phyloP scores from a whole-genome alignment of 2,888 invertebrate genomes.

The Hypselothyrea guttata region DNA sequence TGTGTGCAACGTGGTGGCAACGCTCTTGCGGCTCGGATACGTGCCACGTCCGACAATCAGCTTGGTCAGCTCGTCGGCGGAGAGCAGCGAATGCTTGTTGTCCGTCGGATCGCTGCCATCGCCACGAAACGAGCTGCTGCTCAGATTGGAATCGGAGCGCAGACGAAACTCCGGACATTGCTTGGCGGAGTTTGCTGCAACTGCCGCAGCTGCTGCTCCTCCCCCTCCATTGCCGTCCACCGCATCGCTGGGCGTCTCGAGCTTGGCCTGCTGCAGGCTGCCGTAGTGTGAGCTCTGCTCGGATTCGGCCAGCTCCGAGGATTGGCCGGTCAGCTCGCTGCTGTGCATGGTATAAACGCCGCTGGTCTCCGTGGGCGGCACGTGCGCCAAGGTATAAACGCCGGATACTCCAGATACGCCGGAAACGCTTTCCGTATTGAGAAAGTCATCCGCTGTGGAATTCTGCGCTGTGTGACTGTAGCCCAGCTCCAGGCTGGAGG shows the following conservation, averaged over 20 bases:
- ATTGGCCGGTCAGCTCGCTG: constrained; percentile 84
- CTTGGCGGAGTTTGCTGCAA: constrained; percentile 78
- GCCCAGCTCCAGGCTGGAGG: constrained; percentile 91
- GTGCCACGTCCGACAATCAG: constrained; percentile 90
- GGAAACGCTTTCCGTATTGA: constrained; percentile 80
- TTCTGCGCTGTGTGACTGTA: constrained; percentile 94
- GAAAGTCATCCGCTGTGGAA: constrained; percentile 85
- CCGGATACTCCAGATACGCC: constrained; percentile 86
- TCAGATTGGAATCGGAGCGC: constrained; percentile 90
- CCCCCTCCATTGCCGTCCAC: constrained; percentile 83
- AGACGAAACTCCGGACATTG: constrained; percentile 84
- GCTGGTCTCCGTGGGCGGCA: constrained; percentile 91
- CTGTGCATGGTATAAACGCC: constrained; percentile 92
- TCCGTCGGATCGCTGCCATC: constrained; percentile 95
- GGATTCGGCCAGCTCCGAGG: constrained; percentile 85
- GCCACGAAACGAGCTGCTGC: constrained; percentile 90
- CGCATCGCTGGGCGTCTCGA: constrained; percentile 81
- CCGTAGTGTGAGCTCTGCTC: constrained; percentile 85
- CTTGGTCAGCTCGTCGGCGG: constrained; percentile 92
- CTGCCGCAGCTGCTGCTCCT: constrained; percentile 50
- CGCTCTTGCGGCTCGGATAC: constrained; percentile 90
- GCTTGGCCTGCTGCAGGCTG: constrained; percentile 83
- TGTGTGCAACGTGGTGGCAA: constrained; percentile 92
- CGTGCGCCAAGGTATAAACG: constrained; percentile 85
- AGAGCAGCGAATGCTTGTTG: constrained; percentile 88